Evolutionary conservation across 2,113 vertebrate species (phyloP).

Genomic region (Gracilinanus agilis): DNA sequence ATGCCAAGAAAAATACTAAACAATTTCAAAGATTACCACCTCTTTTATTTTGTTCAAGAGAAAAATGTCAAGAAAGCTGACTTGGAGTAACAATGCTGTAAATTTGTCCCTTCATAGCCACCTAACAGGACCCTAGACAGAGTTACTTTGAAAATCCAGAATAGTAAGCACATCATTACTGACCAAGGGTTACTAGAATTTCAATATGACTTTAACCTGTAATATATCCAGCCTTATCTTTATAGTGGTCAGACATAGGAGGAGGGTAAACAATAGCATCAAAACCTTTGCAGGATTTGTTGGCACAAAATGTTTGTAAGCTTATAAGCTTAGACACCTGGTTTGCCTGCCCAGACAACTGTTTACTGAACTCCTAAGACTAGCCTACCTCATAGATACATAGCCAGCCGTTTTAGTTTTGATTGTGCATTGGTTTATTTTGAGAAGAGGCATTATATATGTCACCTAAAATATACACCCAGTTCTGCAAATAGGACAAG

Average conservation of each 20-base stretch:
- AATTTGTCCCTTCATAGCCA: neutral
- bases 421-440: neutral
- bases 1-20: neutral
- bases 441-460: neutral
- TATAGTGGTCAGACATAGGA: neutral
- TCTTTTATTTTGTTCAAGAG: neutral
- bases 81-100: neutral
- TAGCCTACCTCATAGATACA: neutral
- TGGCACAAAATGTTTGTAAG: neutral
- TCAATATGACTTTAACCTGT: constrained; percentile 5
- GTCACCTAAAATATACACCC: neutral
- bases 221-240: neutral
- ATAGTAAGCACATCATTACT: neutral
- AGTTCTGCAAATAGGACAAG: neutral
- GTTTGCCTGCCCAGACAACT: neutral
- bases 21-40: neutral
- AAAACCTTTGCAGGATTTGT: neutral
- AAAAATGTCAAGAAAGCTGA: neutral
- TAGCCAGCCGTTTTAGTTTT: neutral
- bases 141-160: neutral
- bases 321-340: neutral
- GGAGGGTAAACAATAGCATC: neutral
- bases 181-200: neutral
- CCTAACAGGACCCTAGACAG: neutral
- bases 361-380: neutral